Conservation (phyloP, 2,797 vertebrate species). For the Cirrhinus molitorella region DNA sequence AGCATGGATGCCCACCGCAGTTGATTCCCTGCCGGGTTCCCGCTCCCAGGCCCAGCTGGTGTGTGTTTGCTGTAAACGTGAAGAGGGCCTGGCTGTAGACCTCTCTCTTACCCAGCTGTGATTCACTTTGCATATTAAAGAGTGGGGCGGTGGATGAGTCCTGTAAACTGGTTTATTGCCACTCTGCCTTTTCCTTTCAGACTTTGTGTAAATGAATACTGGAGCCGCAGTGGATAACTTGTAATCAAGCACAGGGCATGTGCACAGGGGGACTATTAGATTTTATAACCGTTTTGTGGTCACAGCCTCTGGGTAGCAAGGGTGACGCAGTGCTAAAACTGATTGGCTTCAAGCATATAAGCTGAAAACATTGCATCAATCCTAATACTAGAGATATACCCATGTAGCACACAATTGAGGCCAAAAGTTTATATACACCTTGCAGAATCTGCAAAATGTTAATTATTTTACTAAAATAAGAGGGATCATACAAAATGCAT, state of each 20-base stretch:
- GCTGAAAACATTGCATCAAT: background rate
- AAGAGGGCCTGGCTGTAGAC: slow-evolving; percentile 45
- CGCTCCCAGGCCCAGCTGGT: slow-evolving; percentile 61
- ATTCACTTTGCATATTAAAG: slow-evolving; percentile 68
- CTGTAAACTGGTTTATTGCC: slow-evolving; percentile 63
- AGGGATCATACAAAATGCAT: no score
- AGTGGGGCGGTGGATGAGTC: slow-evolving; percentile 51
- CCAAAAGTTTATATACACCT: no score
- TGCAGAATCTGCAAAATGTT: no score
- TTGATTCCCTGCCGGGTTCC: slow-evolving; percentile 51
- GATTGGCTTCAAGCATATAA: background rate
- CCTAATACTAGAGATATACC: background rate
- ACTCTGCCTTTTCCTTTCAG: slow-evolving; percentile 54
- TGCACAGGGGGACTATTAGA: slow-evolving; percentile 49
- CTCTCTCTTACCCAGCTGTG: slow-evolving; percentile 58
- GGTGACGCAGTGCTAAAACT: background rate
- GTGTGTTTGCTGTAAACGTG: slow-evolving; percentile 63
- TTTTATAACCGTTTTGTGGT: slow-evolving; percentile 59
- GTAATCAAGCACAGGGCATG: slow-evolving; percentile 54
- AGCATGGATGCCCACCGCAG: slow-evolving; percentile 54
- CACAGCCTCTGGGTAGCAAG: slow-evolving; percentile 19
- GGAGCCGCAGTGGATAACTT: slow-evolving; percentile 47
- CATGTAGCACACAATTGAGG: no score
- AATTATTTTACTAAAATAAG: no score
- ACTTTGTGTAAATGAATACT: slow-evolving; percentile 52